phyloP scores from a whole-genome alignment of 2,113 vertebrate species.

The Phrynosoma blainvillii region DNA sequence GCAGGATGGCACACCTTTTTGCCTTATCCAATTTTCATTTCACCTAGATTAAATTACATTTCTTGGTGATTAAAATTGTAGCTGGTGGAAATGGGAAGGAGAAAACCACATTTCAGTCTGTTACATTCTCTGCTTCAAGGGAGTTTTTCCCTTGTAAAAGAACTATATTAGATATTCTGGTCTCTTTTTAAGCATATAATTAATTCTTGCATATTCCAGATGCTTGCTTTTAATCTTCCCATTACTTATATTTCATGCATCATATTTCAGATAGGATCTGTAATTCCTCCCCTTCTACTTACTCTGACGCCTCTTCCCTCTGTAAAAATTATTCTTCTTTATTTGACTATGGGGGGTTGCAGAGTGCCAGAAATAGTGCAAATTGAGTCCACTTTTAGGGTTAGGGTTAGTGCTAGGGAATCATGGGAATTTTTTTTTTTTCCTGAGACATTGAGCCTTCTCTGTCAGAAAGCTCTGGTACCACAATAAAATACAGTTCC shows the following conservation, averaged over 20 bases:
- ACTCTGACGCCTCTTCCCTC: constrained; percentile 5
- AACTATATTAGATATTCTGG: constrained; percentile 32
- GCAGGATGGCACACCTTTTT: constrained; percentile 44
- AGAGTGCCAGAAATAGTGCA: too few relatives aligned
- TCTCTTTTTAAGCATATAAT: constrained; percentile 36
- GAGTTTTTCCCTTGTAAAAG: constrained; percentile 31
- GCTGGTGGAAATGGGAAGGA: constrained; percentile 43
- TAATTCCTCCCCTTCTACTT: constrained; percentile 6
- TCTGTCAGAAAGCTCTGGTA: too few relatives aligned
- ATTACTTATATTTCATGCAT: constrained; percentile 34
- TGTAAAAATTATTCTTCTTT: not conserved
- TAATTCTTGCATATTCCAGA: constrained; percentile 30
- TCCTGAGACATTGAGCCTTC: too few relatives aligned
- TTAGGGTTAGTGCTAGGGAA: too few relatives aligned
- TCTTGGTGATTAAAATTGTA: constrained; percentile 57
- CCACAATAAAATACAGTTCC: too few relatives aligned
- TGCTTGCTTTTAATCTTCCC: constrained; percentile 36
- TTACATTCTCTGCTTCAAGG: constrained; percentile 22
- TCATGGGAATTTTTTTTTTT: too few relatives aligned
- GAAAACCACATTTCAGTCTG: constrained; percentile 17
- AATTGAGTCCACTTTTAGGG: too few relatives aligned
- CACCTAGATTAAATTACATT: constrained; percentile 37
- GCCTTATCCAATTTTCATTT: constrained; percentile 37
- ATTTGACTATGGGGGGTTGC: too few relatives aligned
- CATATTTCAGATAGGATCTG: constrained; percentile 16